These are phyloP conservation scores for Athalia rosae DNA, from an alignment of 2,888 invertebrate species.

Conservation along the genomic window DNA sequence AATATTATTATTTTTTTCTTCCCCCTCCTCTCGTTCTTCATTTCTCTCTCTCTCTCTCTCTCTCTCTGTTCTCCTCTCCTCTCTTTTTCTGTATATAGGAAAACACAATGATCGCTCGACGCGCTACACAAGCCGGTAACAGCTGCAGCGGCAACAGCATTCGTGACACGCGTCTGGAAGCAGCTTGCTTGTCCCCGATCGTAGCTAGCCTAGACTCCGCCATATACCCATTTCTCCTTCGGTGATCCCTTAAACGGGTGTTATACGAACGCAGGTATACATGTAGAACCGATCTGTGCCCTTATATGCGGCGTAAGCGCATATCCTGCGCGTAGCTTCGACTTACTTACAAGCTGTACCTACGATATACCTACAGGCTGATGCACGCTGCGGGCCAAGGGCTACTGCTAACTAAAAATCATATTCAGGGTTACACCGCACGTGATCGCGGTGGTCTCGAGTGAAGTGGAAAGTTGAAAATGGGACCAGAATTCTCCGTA, in stretches of 20 bases:
- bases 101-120: slow-evolving; percentile 57
- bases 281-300: neutral
- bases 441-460: slow-evolving; percentile 13
- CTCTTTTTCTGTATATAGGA: slow-evolving; percentile 21
- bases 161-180: slow-evolving; percentile 66
- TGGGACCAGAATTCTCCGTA: neutral
- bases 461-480: slow-evolving; percentile 36
- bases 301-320: too few species aligned
- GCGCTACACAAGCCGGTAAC: slow-evolving; percentile 42
- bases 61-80: neutral
- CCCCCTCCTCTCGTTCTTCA: neutral
- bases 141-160: slow-evolving; percentile 59
- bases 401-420: too few species aligned
- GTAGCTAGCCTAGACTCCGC: neutral
- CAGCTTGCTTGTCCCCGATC: slow-evolving; percentile 36
- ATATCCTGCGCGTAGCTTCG: too few species aligned
- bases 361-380: neutral
- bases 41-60: slow-evolving; percentile 10
- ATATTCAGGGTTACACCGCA: neutral
- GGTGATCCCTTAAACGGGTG: slow-evolving; percentile 39
- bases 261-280: slow-evolving; percentile 32
- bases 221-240: neutral
- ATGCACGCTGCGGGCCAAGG: neutral
- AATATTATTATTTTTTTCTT: neutral
- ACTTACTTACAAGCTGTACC: neutral